phyloP scores from a whole-genome alignment of 1,140 invertebrate species.

The Gryllus bimaculatus region DNA sequence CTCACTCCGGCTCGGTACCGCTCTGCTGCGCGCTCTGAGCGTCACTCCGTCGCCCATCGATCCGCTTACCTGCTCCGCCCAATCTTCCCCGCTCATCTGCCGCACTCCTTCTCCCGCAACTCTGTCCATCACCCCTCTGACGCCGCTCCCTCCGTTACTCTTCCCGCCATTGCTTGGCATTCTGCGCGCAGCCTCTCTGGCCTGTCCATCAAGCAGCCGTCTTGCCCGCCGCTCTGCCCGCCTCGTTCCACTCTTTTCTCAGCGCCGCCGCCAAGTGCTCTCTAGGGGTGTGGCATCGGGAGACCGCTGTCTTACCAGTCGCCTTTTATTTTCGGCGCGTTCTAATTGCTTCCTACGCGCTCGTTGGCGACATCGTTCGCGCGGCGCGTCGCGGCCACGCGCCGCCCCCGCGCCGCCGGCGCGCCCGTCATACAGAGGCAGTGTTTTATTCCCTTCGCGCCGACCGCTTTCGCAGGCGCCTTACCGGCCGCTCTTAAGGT shows the following conservation, averaged over 20 bases:
- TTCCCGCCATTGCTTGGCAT: not conserved
- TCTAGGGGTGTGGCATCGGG: not conserved
- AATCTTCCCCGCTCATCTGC: not conserved
- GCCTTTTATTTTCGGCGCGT: not conserved
- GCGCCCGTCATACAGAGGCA: not conserved
- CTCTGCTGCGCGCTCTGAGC: not conserved
- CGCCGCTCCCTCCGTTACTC: not conserved
- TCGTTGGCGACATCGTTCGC: not conserved
- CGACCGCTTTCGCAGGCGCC: not conserved
- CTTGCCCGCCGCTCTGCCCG: too few relatives aligned
- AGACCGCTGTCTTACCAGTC: not conserved
- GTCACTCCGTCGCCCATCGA: not conserved
- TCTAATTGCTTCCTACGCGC: constrained; percentile 2
- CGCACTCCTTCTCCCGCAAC: not conserved
- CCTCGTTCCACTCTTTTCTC: too few relatives aligned
- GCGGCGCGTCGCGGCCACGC: too few relatives aligned
- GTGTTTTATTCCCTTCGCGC: not conserved
- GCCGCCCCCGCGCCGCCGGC: not conserved
- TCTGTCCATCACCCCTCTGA: not conserved
- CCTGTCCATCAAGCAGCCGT: too few relatives aligned
- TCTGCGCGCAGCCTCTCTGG: too few relatives aligned
- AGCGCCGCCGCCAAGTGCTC: not conserved
- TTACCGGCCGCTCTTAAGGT: not conserved
- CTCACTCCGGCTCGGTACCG: not conserved
- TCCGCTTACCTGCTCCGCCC: too few relatives aligned